A percentile compares a stretch with the other conserved stretches of the same genome.
phyloP scores from a whole-genome alignment of 2,888 invertebrate genomes.

The Deilephila elpenor region DNA sequence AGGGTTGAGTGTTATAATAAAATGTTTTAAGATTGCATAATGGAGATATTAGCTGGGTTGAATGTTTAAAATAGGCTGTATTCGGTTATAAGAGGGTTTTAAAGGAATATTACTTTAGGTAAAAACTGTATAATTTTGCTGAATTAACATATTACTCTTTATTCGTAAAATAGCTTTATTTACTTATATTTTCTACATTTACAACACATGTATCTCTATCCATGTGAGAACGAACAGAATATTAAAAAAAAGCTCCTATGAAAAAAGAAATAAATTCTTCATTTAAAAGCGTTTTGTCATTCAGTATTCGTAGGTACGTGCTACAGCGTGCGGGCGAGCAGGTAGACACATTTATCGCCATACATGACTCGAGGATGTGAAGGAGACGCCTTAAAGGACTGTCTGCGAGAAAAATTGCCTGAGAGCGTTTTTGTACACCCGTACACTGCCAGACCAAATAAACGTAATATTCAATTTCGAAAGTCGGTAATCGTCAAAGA shows the following conservation, averaged over 20 bases:
- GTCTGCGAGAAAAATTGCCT: slow-evolving; percentile 9
- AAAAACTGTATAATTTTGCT: no score
- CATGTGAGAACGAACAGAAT: background rate
- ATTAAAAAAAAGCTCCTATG: background rate
- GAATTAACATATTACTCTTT: no score
- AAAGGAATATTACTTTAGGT: background rate
- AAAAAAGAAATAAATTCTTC: slow-evolving; percentile 31
- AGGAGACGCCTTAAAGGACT: slow-evolving; percentile 20
- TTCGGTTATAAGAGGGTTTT: slow-evolving; percentile 1
- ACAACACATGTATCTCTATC: background rate
- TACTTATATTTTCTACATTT: no score
- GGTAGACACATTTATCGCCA: slow-evolving; percentile 50
- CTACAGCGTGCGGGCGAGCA: slow-evolving; percentile 46
- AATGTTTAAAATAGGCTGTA: slow-evolving; percentile 28
- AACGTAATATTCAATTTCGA: background rate
- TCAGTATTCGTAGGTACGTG: slow-evolving; percentile 50
- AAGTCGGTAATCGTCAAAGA: background rate
- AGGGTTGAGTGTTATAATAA: slow-evolving; percentile 69
- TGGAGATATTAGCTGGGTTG: slow-evolving; percentile 27
- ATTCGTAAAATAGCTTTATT: no score
- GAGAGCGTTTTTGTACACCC: slow-evolving; percentile 9
- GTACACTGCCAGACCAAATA: slow-evolving; percentile 33
- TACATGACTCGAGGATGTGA: slow-evolving; percentile 30
- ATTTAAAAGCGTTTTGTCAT: slow-evolving; percentile 57
- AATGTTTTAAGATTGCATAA: slow-evolving; percentile 48